Base-by-base conservation (phyloP, 1,140 invertebrate genomes). In the Heliconius eleuchia region DNA sequence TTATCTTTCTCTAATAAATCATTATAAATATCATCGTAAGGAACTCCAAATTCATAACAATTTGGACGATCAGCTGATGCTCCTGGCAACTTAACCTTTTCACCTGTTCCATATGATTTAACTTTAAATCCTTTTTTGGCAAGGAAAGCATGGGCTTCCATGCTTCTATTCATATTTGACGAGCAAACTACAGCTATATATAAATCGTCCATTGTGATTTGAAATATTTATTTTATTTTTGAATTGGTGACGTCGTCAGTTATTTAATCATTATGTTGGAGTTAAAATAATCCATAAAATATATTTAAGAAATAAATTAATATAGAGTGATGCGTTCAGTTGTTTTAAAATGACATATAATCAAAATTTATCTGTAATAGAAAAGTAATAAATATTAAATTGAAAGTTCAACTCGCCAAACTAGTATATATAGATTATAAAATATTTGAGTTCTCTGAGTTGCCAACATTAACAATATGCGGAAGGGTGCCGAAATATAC, bases 151-250 rank as follows among this genome's bases (percentile, higher is more conserved):
- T 99, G 99, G 18, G 99, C 99, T 95, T 99, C 99, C 99, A 99
- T 99, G 87, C 98, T 99, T 80, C 99, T 96, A 91, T 99, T 99
- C 98, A 99, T 99, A 94, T 99, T 99, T 88, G 98, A 99, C 7
- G 99, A 99, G 95, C 99, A 99, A 82, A 99, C 98, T 71, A 99
- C 98, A 16, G 99, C 99, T 87, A 99, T 96, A 89, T 96, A 97
- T 84, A 99, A 95, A 86, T 97, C 96, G 57, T 83, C 85, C 91
- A 92, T 92, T 57, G 73, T 66, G 60, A 66, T 13, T 30, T 30
- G 3, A 11, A 66, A 57, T 57, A 23, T 23, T 66, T 66, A 27
- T 66, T 66, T 30, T 27, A 30, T n/a, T 52, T 46, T 37, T 16
- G 6, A 42, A 75, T 37, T 76, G n/a, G 74, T 76, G 74, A 80